These are phyloP conservation scores for Pilophorus perplexus DNA, from an alignment of 2,888 invertebrate species.

Conservation along the genomic window DNA sequence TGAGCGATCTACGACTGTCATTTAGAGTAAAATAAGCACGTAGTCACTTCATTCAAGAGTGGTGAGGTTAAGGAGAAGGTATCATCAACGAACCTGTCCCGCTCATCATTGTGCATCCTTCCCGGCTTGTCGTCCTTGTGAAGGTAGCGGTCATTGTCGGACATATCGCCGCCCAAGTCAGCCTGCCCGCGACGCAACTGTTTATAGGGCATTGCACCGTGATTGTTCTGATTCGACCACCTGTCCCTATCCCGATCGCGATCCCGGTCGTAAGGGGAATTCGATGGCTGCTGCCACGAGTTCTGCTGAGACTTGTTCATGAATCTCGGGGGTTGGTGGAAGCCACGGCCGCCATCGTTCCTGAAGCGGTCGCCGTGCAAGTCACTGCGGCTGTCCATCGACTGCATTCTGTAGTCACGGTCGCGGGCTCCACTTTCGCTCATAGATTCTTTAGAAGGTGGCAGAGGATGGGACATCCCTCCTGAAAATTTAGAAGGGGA, in stretches of 20 bases:
- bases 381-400: slow-evolving; percentile 15
- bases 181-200: neutral
- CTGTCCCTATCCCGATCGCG: neutral
- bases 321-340: slow-evolving; percentile 36
- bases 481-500: no score
- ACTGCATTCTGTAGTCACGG: slow-evolving; percentile 51
- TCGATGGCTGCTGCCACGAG: slow-evolving; percentile 15
- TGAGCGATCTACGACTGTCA: no score
- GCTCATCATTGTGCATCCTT: slow-evolving; percentile 24
- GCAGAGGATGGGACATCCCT: slow-evolving; percentile 26
- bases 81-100: slow-evolving; percentile 32
- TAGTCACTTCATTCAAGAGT: no score
- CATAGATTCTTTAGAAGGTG: slow-evolving; percentile 24
- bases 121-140: slow-evolving; percentile 21
- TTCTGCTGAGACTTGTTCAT: no score
- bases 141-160: slow-evolving; percentile 9
- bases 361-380: neutral
- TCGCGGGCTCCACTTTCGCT: slow-evolving; percentile 21
- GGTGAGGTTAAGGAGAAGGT: no score
- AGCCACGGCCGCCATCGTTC: slow-evolving; percentile 3
- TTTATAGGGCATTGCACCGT: slow-evolving; percentile 5
- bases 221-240: slow-evolving; percentile 22
- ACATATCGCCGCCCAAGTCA: neutral
- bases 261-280: neutral
- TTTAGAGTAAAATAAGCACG: no score